Evolutionary conservation across 2,888 invertebrate species (phyloP), one percentile per base, ranked within the genome.

Genomic region (Leptothorax acervorum): DNA sequence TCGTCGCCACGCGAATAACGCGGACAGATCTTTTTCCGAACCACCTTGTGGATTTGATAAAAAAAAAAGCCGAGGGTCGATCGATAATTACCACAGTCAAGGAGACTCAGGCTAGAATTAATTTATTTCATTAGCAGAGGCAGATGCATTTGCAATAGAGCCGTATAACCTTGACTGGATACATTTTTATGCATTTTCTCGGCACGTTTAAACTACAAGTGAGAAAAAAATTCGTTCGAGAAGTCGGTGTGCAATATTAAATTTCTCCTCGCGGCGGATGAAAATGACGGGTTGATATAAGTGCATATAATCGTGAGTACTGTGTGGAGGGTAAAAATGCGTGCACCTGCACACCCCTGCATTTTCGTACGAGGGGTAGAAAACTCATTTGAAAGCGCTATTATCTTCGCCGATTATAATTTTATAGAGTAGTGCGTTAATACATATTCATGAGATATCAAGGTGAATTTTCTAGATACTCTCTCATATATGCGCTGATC

Each of bases 1-100:
- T 90, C 84, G 81, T 90, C 84, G 81, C 39, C 18, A 68, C 23
- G 62, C n/a, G 42, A 75, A n/a, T 53, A 71, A 62, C 9, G 62
- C 42, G 18, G 35, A 63, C 42, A 28, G 73, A 51, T 73, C 48
- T 53, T 68, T 62, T 60, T 68, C 12, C 51, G 51, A 74, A 31
- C 48, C 48, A 55, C 18, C 11, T 45, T 55, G 45, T 6, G 28
- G 18, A 70, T 70, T 62, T 60, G 8, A 18, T 23, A 35, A 51
- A 45, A 35, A 51, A 45, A 51, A 53, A 53, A 9, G 12, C 23
- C 8, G 15, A 31, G 11, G 1, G 51, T 12, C 35, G 35, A 48
- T 76, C 28, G 65, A 42, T 55, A 55, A 55, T 11, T 6, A 42
- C 8, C 11, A 35, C 5, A 9, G 23, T 15, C 15, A 18, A 23